These are phyloP conservation scores for Tonatia bakeri DNA, from an alignment of 2,113 vertebrate species.

Conservation along the genomic window DNA sequence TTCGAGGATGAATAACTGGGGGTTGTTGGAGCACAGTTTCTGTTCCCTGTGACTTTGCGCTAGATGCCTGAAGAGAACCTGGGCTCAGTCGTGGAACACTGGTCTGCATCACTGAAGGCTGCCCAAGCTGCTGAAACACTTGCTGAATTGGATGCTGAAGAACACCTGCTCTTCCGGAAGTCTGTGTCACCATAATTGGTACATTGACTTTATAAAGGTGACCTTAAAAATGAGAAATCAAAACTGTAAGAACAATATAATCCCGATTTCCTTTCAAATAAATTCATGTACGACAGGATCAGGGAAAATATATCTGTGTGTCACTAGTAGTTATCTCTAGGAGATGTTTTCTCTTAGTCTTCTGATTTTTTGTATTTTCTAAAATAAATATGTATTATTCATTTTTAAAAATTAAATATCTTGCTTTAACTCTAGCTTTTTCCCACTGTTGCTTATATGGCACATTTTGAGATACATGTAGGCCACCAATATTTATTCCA, in stretches of 20 bases:
- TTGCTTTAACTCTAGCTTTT: constrained; percentile 8
- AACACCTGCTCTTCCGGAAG: constrained; percentile 79
- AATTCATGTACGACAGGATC: neutral
- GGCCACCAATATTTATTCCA: neutral
- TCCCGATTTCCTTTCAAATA: neutral
- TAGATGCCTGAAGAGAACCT: constrained; percentile 62
- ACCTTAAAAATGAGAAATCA: constrained; percentile 79
- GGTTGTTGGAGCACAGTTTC: constrained; percentile 53
- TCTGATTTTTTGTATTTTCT: neutral
- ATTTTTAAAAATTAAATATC: neutral
- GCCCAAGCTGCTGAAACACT: constrained; percentile 76
- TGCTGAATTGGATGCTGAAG: constrained; percentile 80
- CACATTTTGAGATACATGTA: neutral
- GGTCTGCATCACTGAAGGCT: constrained; percentile 66
- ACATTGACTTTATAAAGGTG: constrained; percentile 94
- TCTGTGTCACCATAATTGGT: constrained; percentile 92
- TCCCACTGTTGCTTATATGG: neutral
- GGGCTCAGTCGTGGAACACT: constrained; percentile 44
- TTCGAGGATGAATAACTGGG: neutral
- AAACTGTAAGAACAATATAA: constrained; percentile 9
- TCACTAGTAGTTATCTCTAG: neutral
- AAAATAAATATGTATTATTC: neutral
- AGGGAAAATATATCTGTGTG: neutral
- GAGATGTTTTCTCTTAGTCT: neutral
- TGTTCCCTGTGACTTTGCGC: constrained; percentile 54